Conservation (phyloP, 2,797 vertebrate genomes). For the Sebastes matsubarae region DNA sequence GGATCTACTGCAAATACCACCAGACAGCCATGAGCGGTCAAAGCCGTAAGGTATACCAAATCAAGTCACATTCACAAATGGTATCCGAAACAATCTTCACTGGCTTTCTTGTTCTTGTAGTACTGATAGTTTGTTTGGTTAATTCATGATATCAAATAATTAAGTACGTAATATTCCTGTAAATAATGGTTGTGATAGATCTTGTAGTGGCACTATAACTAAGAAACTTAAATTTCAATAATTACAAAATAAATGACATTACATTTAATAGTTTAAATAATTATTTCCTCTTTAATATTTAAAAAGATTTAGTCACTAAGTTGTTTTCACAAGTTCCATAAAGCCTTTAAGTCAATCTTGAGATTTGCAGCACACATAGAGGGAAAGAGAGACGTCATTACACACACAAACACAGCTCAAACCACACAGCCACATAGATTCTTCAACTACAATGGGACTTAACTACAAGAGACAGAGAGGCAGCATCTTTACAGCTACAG, state of each 20-base stretch:
- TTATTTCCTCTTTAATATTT: constrained; percentile 10
- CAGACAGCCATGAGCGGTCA: constrained; percentile 71
- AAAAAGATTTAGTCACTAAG: constrained; percentile 16
- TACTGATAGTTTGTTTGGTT: constrained; percentile 1
- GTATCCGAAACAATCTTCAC: constrained; percentile 52
- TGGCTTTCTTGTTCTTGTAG: constrained; percentile 72
- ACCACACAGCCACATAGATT: constrained; percentile 80
- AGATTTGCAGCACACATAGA: constrained; percentile 86
- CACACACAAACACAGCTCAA: constrained; percentile 81
- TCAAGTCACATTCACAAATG: constrained; percentile 48
- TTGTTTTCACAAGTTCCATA: constrained; percentile 45
- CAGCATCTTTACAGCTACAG: constrained; percentile 84
- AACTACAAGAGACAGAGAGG: constrained; percentile 87
- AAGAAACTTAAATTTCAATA: background rate
- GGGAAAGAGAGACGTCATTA: constrained; percentile 78
- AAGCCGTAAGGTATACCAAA: constrained; percentile 34
- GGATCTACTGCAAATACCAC: constrained; percentile 90
- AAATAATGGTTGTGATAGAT: background rate
- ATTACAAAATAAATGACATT: background rate
- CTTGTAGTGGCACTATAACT: background rate
- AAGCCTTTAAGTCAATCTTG: constrained; percentile 88
- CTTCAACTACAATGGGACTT: constrained; percentile 74
- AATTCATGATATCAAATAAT: background rate
- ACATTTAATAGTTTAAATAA: background rate
- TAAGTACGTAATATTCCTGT: background rate